Conservation (phyloP, 1,140 invertebrate species). For the Drosophila simulans region DNA sequence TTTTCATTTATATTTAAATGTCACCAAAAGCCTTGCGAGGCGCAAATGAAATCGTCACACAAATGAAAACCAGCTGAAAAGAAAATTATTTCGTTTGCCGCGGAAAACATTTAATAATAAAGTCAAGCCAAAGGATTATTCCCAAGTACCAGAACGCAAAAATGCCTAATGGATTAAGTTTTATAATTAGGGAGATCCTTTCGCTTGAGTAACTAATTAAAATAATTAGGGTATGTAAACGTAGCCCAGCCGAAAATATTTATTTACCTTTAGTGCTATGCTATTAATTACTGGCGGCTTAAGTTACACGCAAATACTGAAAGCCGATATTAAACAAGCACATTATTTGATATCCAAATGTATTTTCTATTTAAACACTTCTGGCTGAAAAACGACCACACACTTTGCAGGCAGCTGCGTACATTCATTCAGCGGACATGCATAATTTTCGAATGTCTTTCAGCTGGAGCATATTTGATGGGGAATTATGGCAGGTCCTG, state of each 20-base stretch:
- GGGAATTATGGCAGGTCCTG: constrained; percentile 2
- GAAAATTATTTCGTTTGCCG: constrained; percentile 9
- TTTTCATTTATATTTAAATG: constrained; percentile 80
- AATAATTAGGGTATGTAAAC: background rate
- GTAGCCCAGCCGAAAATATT: background rate
- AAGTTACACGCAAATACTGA: background rate
- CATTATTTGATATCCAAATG: background rate
- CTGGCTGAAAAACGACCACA: too few species aligned
- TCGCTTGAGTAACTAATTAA: background rate
- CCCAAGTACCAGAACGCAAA: background rate
- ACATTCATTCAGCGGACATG: constrained; percentile 14
- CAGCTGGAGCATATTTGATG: constrained; percentile 3
- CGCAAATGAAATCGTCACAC: constrained; percentile 22
- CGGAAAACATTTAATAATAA: background rate
- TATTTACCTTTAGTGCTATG: background rate
- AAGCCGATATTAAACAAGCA: background rate
- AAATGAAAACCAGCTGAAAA: constrained; percentile 11
- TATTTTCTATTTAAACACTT: too few species aligned
- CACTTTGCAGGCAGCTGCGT: too few species aligned
- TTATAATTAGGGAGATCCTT: background rate
- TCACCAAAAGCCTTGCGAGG: constrained; percentile 32
- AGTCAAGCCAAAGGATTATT: background rate
- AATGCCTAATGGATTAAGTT: background rate
- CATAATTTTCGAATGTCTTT: constrained; percentile 14
- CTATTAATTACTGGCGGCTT: too few species aligned